These are phyloP conservation scores for Strix aluco DNA, from an alignment of 2,113 vertebrate genomes.

Conservation along the genomic window DNA sequence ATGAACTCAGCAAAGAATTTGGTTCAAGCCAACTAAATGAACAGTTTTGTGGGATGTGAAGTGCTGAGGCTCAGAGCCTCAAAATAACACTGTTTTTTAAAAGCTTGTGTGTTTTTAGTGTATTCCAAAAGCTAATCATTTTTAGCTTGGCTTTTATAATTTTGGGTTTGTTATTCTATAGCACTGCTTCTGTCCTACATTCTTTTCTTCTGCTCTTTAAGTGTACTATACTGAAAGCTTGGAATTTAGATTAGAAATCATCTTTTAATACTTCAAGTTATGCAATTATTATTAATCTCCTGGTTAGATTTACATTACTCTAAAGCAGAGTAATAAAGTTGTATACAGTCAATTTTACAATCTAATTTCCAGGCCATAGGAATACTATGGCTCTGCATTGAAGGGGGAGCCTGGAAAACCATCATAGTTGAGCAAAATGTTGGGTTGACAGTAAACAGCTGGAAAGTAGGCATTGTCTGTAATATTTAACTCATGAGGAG, in stretches of 20 bases:
- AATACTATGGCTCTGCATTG: neutral
- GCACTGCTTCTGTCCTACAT: neutral
- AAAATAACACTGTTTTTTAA: neutral
- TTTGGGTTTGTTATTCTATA: neutral
- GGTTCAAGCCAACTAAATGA: neutral
- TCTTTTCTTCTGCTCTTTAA: neutral
- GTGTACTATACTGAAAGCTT: neutral
- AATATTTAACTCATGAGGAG: neutral
- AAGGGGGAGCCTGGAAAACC: neutral
- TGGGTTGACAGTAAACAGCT: neutral
- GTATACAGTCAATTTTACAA: neutral
- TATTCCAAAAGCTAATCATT: neutral
- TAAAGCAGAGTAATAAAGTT: neutral
- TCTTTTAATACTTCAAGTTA: neutral
- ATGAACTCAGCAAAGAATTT: neutral
- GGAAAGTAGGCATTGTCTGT: neutral
- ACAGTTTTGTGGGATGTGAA: neutral
- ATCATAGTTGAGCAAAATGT: neutral
- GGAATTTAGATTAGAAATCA: neutral
- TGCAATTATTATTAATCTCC: neutral
- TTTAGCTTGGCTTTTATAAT: neutral
- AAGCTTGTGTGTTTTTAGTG: neutral
- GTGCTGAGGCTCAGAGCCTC: neutral
- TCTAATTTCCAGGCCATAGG: neutral
- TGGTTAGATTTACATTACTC: neutral